Base-by-base conservation (phyloP, 2,797 vertebrate species). In the Galago senegalensis region DNA sequence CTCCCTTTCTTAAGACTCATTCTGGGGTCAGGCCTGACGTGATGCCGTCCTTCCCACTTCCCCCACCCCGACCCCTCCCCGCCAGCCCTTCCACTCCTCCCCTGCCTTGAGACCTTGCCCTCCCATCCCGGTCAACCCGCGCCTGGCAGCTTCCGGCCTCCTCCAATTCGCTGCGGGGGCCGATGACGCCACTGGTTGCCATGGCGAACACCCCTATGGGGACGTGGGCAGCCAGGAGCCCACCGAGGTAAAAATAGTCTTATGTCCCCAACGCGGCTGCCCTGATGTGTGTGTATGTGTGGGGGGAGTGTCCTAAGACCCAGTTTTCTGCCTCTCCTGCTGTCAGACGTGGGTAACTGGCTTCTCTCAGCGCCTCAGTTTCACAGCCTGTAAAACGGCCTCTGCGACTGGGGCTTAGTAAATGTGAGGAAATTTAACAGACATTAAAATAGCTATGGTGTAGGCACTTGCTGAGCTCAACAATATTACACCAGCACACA, bases 131-230 rank as follows among this genome's bases (percentile, higher is more conserved):
- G n/a, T 11, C 16, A 65, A 72, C 87, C 77, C 0, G 16, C 1
- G n/a, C 73, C 31, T 6, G 23, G 82, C 81, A 37, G 40, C 91
- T 94, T 91, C 87, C 49, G 14, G 77, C 70, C 90, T 87, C 89
- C 91, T 83, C 75, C 75, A 46, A 89, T 93, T 87, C 80, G 93
- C 95, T 93, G 95, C 56, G 83, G 81, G 81, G 76, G 90, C 67
- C 0, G 86, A 34, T 97, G 97, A 95, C 90, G 87, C 97, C 97
- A 97, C 21, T 49, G 73, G 97, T 98, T 98, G 95, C 98, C 96
- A 97, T 98, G 96, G 96, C 29, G 37, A 97, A 96, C 75, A 81
- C 87, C 94, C 75, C 17, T 76, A 76, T 89, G 29, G 18, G 77
- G 88, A 94, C 69, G 94, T 97, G 95, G 95, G 96, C 95, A 95